phyloP scores from a whole-genome alignment of 2,797 vertebrate species.

The Zenarchopterus dispar region DNA sequence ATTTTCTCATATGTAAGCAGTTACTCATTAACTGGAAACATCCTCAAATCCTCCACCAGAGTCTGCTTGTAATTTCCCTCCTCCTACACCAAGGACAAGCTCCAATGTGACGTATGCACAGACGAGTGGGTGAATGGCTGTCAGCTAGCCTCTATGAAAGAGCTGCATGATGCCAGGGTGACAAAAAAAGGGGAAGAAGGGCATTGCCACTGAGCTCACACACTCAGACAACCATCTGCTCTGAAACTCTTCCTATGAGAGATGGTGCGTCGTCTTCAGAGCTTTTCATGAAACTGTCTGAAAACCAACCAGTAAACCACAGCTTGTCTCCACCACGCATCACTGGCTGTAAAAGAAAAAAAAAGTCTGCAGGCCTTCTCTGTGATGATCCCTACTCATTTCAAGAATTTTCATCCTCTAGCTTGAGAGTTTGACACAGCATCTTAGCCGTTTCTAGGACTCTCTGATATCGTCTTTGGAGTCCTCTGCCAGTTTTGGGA shows the following conservation, averaged over 20 bases:
- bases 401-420: no score
- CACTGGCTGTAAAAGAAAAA: no score
- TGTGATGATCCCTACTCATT: no score
- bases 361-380: neutral
- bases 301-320: constrained; percentile 32
- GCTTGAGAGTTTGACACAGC: neutral
- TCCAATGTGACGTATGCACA: constrained; percentile 50
- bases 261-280: constrained; percentile 40
- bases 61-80: constrained; percentile 61
- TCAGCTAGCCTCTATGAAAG: constrained; percentile 61
- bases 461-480: neutral
- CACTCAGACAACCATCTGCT: constrained; percentile 75
- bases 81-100: constrained; percentile 56
- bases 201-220: constrained; percentile 54
- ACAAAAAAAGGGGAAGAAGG: constrained; percentile 56
- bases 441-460: neutral
- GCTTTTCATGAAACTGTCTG: constrained; percentile 40
- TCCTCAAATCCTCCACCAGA: constrained; percentile 51
- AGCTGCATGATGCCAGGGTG: constrained; percentile 60
- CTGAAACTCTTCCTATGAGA: constrained; percentile 57
- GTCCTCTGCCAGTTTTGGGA: neutral
- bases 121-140: constrained; percentile 64
- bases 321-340: constrained; percentile 11
- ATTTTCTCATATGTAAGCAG: constrained; percentile 26
- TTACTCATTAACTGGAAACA: constrained; percentile 47